Conservation (phyloP, 2,797 vertebrate genomes). For the Poecilia gillii region DNA sequence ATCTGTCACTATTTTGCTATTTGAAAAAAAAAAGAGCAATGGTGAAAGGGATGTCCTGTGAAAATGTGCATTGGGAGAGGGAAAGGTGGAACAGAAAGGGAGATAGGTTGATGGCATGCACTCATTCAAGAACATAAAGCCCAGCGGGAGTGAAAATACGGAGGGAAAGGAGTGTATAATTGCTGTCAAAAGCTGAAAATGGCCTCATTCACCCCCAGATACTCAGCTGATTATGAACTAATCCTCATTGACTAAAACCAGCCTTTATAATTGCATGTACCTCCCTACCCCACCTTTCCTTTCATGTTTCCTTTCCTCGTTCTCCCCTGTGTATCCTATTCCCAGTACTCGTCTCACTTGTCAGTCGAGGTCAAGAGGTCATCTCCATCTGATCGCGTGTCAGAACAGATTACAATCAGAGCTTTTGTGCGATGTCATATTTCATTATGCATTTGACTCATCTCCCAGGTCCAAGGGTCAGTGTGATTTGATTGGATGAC, state of each 20-base stretch:
- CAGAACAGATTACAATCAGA: conserved; percentile 85
- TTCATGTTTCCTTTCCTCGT: conserved; percentile 63
- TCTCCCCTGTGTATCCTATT: conserved; percentile 63
- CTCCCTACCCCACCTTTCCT: conserved; percentile 37
- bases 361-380: conserved; percentile 84
- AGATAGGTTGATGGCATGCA: conserved; percentile 4
- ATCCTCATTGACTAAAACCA: conserved; percentile 56
- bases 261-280: conserved; percentile 50
- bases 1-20: conserved; percentile 62
- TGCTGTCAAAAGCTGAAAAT: conserved; percentile 48
- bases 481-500: conserved; percentile 85
- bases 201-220: conserved; percentile 38
- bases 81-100: not conserved
- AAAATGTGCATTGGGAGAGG: conserved; percentile 8
- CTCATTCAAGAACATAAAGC: conserved; percentile 34
- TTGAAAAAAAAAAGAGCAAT: conserved; percentile 41
- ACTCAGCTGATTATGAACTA: conserved; percentile 64
- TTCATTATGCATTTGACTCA: conserved; percentile 87
- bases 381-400: conserved; percentile 84
- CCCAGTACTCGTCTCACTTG: conserved; percentile 78
- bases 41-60: conserved; percentile 33
- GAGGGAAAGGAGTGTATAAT: conserved; percentile 31
- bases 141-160: conserved; percentile 19
- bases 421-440: conserved; percentile 85
- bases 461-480: conserved; percentile 82